Evolutionary conservation across 2,797 vertebrate genomes (phyloP), one percentile per base, ranked within the genome.

Genomic region (Brachyrhaphis roseni): DNA sequence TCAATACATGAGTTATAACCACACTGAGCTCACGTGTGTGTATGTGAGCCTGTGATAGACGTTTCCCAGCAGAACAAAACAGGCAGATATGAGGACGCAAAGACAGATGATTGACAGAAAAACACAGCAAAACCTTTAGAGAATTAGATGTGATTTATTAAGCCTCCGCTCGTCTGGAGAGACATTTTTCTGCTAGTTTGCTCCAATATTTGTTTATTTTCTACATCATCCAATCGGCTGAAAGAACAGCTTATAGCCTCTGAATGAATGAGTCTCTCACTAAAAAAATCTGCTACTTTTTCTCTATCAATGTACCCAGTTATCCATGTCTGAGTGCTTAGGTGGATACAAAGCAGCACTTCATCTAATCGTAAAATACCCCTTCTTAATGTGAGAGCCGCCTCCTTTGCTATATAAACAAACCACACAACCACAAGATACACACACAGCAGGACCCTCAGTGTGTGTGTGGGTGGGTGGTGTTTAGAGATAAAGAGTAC

Each of bases 351-450:
- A 91, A 88, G 92, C 68, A 83, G 53, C 84, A 79, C 88, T 93
- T 94, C 91, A 92, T 87, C 81, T 87, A 85, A 90, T 76, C 80
- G 84, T 82, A 86, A 90, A 93, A 91, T 75, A 78, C 77, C 71
- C 71, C 87, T 84, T 88, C 84, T 93, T 85, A 91, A 78, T 70
- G 64, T 81, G 77, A 84, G 86, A 72, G 74, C 87, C 77, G 89
- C 87, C 84, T 87, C 70, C 78, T 79, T 36, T 77, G 72, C 84
- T 90, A 77, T 80, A 84, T 91, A 90, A 93, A 93, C 91, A 94
- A 93, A 90, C 89, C 88, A 77, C 86, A 86, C 78, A 72, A 89
- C 89, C 89, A 87, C 86, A 89, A 78, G 72, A 81, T 59, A 88
- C 72, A 84, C 73, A 74, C 3, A 78, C 49, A 41, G 47, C 39